phyloP scores from a whole-genome alignment of 2,797 vertebrate species.

The Selene dorsalis region DNA sequence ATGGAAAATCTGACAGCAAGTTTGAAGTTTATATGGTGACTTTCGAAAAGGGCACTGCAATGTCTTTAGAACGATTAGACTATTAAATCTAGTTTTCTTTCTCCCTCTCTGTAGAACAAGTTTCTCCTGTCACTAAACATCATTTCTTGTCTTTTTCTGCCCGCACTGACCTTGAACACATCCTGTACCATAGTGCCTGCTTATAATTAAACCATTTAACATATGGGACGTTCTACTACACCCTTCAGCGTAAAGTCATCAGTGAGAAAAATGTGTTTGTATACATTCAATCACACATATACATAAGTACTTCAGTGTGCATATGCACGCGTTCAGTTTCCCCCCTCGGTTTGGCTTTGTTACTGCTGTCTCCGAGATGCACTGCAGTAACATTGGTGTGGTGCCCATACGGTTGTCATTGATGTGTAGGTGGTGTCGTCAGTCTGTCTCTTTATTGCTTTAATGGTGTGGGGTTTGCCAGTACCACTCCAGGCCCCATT shows the following conservation, averaged over 20 bases:
- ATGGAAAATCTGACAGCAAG: background rate
- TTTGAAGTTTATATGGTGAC: background rate
- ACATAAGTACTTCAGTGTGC: conserved; percentile 29
- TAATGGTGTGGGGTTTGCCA: conserved; percentile 75
- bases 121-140: conserved; percentile 22
- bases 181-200: conserved; percentile 6
- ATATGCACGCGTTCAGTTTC: conserved; percentile 47
- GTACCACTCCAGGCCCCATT: conserved; percentile 59
- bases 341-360: conserved; percentile 21
- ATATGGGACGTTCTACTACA: conserved; percentile 20
- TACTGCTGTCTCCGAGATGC: conserved; percentile 42
- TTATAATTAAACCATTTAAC: conserved; percentile 43
- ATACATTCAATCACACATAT: background rate
- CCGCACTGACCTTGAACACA: conserved; percentile 47
- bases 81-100: conserved; percentile 7
- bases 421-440: conserved; percentile 70
- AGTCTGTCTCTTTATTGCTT: conserved; percentile 74
- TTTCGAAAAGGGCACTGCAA: background rate
- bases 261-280: conserved; percentile 27
- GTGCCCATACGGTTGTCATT: conserved; percentile 53
- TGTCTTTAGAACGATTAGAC: conserved; percentile 8
- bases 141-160: conserved; percentile 35
- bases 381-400: conserved; percentile 37
- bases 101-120: conserved; percentile 19
- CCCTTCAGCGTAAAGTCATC: conserved; percentile 34